Evolutionary conservation across 2,888 invertebrate species (phyloP).

Genomic region (Parapristionchus giblindavisi): DNA sequence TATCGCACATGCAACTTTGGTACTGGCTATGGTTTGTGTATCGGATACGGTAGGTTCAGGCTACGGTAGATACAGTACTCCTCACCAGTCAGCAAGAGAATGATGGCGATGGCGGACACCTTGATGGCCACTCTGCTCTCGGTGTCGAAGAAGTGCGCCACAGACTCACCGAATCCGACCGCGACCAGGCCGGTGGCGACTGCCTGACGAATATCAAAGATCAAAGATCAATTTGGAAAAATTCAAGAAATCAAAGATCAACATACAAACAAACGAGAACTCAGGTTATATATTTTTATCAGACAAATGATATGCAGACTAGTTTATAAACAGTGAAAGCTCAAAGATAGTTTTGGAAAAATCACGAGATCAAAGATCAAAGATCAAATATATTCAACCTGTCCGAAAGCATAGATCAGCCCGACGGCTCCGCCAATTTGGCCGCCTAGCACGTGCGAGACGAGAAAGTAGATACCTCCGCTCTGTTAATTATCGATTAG

Average conservation of each 20-base stretch:
- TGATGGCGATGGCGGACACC: slow-evolving; percentile 86
- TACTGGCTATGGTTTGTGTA: not conserved
- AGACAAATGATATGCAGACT: not conserved
- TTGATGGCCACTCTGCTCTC: slow-evolving; percentile 82
- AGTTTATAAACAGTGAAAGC: not conserved
- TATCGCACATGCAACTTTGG: too few relatives aligned
- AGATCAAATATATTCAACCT: slow-evolving; percentile 75
- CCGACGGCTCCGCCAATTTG: slow-evolving; percentile 91
- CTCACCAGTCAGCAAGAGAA: slow-evolving; percentile 77
- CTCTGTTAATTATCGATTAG: slow-evolving; percentile 79
- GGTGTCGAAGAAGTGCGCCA: slow-evolving; percentile 82
- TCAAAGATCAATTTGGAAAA: not conserved
- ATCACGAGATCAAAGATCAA: not conserved
- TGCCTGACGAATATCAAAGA: slow-evolving; percentile 76
- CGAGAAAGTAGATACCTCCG: slow-evolving; percentile 95
- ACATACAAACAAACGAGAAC: not conserved
- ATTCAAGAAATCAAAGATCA: not conserved
- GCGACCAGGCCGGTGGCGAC: slow-evolving; percentile 95
- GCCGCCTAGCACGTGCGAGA: slow-evolving; percentile 92
- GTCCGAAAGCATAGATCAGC: slow-evolving; percentile 92
- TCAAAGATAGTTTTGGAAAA: not conserved
- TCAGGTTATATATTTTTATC: not conserved
- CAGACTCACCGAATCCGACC: slow-evolving; percentile 94
- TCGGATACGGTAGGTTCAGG: not conserved
- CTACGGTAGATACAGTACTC: not conserved